Base-by-base conservation (phyloP, 2,888 invertebrate species). In the Andrena camellia region DNA sequence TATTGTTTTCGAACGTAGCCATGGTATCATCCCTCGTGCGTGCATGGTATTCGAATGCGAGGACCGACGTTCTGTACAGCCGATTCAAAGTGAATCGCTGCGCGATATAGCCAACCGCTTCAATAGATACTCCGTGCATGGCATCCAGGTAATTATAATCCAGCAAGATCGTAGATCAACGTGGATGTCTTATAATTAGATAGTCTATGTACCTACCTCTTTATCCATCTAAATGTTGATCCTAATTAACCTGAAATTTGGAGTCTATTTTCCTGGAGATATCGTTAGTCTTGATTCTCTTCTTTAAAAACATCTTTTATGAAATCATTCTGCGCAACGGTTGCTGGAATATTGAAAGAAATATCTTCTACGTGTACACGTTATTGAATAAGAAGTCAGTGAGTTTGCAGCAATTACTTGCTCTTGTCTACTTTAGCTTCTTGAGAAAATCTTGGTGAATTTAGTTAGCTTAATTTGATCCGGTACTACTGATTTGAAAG, bases 1-100 rank as follows among this genome's bases (percentile, higher is more conserved):
- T 88, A 91, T 91, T 90, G 89, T 91, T 90, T 90, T 87, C 85
- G 77, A 42, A 85, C 86, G 78, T 86, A 86, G 80, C 84, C 85
- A 75, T 67, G 79, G 85, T 86, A 89, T 88, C 84, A 90, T 90
- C 87, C 86, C 73, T 54, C 72, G 81, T 83, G 89, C 90, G 89
- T 90, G 88, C 86, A 87, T 59, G 70, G 89, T 87, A 82, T 90
- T 85, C 84, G 80, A 89, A 90, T 87, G 84, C 73, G 85, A 77
- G 76, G 67, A 73, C 71, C 81, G 29, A 48, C 31, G 54, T 57
- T 0, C 52, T 71, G 23, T 69, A 26, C 60, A 59, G 52, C 8
- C 66, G 52, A 57, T 31, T 68, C 62, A 66, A 69, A 50, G 54
- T 50, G 60, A 80, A 79, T 74, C 81, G 77, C 67, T 52, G 52